phyloP scores from a whole-genome alignment of 2,113 vertebrate species.

The Planiliza haematocheilus region DNA sequence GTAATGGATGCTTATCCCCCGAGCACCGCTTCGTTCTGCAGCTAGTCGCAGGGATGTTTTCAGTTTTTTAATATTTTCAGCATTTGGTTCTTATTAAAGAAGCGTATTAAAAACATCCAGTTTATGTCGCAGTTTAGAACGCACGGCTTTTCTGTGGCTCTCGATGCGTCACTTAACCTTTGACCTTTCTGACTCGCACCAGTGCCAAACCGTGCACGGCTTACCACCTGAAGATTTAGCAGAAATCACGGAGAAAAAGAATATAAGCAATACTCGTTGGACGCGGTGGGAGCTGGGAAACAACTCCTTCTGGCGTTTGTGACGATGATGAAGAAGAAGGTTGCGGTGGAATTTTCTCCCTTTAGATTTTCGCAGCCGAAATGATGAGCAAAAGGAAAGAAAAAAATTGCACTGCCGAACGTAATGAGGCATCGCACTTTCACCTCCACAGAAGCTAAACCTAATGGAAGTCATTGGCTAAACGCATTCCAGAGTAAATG shows the following conservation, averaged over 20 bases:
- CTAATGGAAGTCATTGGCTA: slow-evolving; percentile 80
- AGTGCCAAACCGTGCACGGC: not conserved
- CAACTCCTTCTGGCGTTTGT: slow-evolving; percentile 23
- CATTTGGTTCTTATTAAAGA: no score
- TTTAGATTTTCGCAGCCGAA: slow-evolving; percentile 58
- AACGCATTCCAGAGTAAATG: slow-evolving; percentile 77
- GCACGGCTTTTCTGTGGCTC: slow-evolving; percentile 15
- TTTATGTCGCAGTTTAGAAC: no score
- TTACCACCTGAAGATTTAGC: slow-evolving; percentile 12
- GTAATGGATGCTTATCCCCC: slow-evolving; percentile 10
- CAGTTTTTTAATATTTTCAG: not conserved
- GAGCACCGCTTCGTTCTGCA: slow-evolving; percentile 33
- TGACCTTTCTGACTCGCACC: no score
- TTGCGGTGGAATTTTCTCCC: slow-evolving; percentile 44
- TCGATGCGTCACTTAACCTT: no score
- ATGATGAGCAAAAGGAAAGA: slow-evolving; percentile 62
- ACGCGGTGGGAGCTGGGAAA: slow-evolving; percentile 40
- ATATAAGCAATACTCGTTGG: not conserved
- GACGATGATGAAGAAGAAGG: slow-evolving; percentile 26
- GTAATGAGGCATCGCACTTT: slow-evolving; percentile 78
- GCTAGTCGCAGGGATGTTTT: slow-evolving; percentile 10
- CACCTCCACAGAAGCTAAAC: slow-evolving; percentile 72
- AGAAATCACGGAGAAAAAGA: slow-evolving; percentile 17
- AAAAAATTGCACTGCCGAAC: slow-evolving; percentile 71
- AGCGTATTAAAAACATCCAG: no score